Base-by-base conservation (phyloP, 1,140 invertebrate species). In the Sipha flava region DNA sequence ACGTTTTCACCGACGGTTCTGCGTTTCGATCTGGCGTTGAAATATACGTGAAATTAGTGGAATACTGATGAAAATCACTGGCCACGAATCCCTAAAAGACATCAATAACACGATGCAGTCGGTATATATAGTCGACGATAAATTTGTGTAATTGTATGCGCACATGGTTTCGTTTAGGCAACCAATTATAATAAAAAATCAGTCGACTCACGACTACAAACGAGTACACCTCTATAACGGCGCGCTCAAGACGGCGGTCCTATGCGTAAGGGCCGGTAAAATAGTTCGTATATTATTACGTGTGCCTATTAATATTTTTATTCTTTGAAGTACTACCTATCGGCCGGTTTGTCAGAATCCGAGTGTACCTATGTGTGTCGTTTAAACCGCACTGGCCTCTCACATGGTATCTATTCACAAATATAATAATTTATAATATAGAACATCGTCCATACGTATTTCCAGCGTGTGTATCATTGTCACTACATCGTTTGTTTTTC, bases 171-270 rank as follows among this genome's bases (percentile, higher is more conserved):
- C 62, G 62, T 40, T 40, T 23, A 40, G 64, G 37, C 43, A 23
- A 70, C 66, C 66, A 47, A 70, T 70, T 45, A 68, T 43, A 68
- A 68, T 16, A 29, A 29, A 70, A 70, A 70, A 70, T 70, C 47
- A 47, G 66, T 47, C 66, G 66, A 70, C 66, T 70, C 66, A 70
- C 66, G 66, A 70, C 66, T 70, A 47, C 66, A 70, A 70, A 70
- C 47, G 43, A 70, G 66, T 26, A 23, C 23, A 10, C 37, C 37
- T 64, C 9, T 43, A 6, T 6, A 3, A 43, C 9, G 9, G 9
- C 14, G 14, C 14, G 57, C 5, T 6, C 26, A 5, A 29, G 26
- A 16, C 57, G 57, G 29, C 57, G 21, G 14, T 66, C 62, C 31
- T 3, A n/a, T n/a, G 64, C 18, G 21, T 40, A 66, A 66, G 64